phyloP scores from a whole-genome alignment of 2,113 vertebrate genomes.

The Heterocephalus glaber region DNA sequence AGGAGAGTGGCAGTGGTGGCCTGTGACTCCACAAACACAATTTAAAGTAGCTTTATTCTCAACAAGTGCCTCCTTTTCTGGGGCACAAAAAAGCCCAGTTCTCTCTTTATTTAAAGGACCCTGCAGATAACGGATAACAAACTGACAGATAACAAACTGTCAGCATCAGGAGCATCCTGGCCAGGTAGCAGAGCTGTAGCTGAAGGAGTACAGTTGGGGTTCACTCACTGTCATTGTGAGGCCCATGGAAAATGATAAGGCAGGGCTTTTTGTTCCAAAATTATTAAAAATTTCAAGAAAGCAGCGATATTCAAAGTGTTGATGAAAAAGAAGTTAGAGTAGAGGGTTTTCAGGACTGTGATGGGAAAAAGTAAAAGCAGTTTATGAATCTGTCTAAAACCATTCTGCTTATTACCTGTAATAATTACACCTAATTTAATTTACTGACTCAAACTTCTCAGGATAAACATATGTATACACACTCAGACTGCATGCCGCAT shows the following conservation, averaged over 20 bases:
- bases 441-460: background rate
- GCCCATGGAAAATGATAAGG: background rate
- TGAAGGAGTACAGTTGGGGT: background rate
- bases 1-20: background rate
- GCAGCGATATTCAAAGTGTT: background rate
- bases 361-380: background rate
- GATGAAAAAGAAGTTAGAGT: background rate
- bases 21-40: background rate
- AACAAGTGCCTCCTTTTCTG: background rate
- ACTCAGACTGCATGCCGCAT: background rate
- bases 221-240: background rate
- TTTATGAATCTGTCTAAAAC: background rate
- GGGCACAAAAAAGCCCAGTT: background rate
- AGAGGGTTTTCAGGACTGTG: background rate
- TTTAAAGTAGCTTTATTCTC: background rate
- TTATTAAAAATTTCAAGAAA: background rate
- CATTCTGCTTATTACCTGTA: background rate
- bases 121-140: background rate
- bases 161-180: background rate
- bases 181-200: accelerated
- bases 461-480: background rate
- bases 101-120: background rate
- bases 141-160: background rate
- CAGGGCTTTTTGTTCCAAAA: background rate
- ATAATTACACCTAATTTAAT: background rate